Conservation (phyloP, 2,113 vertebrate species). For the Gymnorhina tibicen region DNA sequence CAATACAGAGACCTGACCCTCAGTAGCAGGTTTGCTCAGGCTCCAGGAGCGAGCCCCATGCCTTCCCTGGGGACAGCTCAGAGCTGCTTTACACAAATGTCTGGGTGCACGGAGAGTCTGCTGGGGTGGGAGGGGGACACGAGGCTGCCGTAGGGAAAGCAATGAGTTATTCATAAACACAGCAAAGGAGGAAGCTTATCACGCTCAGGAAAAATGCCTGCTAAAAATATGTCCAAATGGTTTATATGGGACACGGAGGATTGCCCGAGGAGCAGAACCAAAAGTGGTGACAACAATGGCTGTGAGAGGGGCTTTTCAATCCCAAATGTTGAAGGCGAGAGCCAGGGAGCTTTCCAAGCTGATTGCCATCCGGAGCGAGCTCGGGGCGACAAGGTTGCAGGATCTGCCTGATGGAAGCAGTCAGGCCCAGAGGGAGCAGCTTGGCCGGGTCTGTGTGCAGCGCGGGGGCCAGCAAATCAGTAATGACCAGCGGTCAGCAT, state of each 20-base stretch:
- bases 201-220: not conserved
- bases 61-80: not conserved
- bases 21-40: not conserved
- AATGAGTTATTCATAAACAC: not conserved
- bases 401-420: not conserved
- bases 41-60: not conserved
- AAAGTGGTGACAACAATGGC: not conserved
- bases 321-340: not conserved
- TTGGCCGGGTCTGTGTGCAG: fast-evolving
- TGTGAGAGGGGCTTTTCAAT: not conserved
- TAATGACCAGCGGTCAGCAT: not conserved
- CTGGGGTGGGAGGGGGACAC: not conserved
- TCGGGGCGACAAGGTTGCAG: fast-evolving
- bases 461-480: fast-evolving
- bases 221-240: constrained; percentile 9
- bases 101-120: not conserved
- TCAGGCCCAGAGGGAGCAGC: not conserved
- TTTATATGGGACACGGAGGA: not conserved
- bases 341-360: not conserved
- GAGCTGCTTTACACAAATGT: not conserved
- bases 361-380: fast-evolving
- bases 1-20: not conserved
- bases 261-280: not conserved
- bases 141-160: not conserved
- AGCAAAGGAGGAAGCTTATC: not conserved